Percentiles rank a stretch among this genome's conserved stretches.
These are phyloP conservation scores for Temnothorax longispinosus DNA, from an alignment of 1,140 invertebrate genomes.

Conservation along the genomic window DNA sequence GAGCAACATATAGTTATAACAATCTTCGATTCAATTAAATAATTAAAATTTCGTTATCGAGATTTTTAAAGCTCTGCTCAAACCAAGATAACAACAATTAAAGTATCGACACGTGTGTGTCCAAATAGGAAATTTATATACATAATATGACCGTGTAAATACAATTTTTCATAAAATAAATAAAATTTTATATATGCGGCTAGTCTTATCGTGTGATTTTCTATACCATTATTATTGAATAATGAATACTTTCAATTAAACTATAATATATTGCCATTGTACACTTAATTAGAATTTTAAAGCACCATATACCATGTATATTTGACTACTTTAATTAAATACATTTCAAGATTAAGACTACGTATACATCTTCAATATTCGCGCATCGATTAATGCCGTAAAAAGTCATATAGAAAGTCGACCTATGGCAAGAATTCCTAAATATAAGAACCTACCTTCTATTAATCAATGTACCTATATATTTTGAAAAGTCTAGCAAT, in stretches of 20 bases:
- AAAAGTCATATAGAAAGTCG: constrained; percentile 66
- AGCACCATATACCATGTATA: constrained; percentile 49
- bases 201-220: neutral
- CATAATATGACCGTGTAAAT: constrained; percentile 47
- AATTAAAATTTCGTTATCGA: constrained; percentile 5
- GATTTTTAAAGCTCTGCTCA: constrained; percentile 58
- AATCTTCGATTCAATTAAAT: neutral
- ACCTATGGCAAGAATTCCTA: neutral
- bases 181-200: constrained; percentile 55
- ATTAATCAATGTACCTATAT: constrained; percentile 29
- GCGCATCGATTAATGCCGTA: constrained; percentile 24
- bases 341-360: neutral
- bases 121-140: neutral
- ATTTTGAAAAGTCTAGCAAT: constrained; percentile 34
- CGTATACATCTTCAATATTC: neutral
- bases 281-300: constrained; percentile 23
- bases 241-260: constrained; percentile 41
- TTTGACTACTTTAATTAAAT: constrained; percentile 39
- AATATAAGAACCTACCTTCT: constrained; percentile 23
- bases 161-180: constrained; percentile 66
- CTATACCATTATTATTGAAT: constrained; percentile 14
- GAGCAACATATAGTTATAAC: neutral
- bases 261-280: neutral
- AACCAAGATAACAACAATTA: constrained; percentile 59
- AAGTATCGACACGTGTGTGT: neutral